phyloP scores from a whole-genome alignment of 2,113 vertebrate genomes.

The Halcyon senegalensis region DNA sequence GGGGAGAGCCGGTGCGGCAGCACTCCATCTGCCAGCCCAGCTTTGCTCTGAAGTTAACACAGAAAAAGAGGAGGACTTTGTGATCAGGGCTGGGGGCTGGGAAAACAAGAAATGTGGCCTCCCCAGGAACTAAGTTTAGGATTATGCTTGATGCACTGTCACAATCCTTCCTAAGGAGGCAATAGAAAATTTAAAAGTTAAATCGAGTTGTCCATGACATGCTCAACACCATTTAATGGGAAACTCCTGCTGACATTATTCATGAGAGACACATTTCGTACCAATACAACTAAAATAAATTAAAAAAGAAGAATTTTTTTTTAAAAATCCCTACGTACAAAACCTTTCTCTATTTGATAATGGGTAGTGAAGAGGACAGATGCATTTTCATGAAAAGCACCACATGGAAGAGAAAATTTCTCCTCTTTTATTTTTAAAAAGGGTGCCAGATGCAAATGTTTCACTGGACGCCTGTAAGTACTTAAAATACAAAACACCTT shows the following conservation, averaged over 20 bases:
- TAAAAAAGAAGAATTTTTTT: background rate
- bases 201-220: conserved; percentile 33
- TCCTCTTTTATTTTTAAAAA: conserved; percentile 67
- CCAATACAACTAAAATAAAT: conserved; percentile 58
- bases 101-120: background rate
- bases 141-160: conserved; percentile 19
- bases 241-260: conserved; percentile 56
- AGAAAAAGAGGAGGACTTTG: background rate
- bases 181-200: conserved; percentile 53
- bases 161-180: conserved; percentile 46
- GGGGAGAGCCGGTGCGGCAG: conserved; percentile 3
- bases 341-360: conserved; percentile 51
- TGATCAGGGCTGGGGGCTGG: background rate
- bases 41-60: conserved; percentile 9
- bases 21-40: background rate
- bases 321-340: conserved; percentile 25
- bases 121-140: conserved; percentile 45
- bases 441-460: conserved; percentile 74
- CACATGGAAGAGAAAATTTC: conserved; percentile 66
- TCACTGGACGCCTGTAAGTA: conserved; percentile 63
- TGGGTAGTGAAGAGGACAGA: conserved; percentile 57
- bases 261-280: conserved; percentile 38
- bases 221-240: conserved; percentile 50
- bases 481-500: conserved; percentile 72
- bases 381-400: conserved; percentile 71